Conservation (phyloP, 2,113 vertebrate genomes). For the Empidonax traillii region DNA sequence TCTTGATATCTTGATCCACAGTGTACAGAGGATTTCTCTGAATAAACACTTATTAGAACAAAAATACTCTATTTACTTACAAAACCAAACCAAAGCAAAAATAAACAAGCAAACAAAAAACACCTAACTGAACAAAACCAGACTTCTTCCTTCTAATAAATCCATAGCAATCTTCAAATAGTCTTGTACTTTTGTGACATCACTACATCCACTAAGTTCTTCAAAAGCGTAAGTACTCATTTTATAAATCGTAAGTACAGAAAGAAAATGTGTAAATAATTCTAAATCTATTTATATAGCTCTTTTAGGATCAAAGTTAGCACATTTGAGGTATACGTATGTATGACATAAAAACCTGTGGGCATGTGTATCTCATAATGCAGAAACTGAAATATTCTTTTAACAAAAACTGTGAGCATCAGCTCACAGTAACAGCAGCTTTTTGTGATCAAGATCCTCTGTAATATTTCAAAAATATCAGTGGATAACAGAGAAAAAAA, state of each 20-base stretch:
- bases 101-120: background rate
- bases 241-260: background rate
- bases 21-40: background rate
- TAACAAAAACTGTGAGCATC: background rate
- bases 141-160: background rate
- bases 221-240: background rate
- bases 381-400: background rate
- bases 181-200: background rate
- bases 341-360: background rate
- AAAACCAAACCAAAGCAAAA: background rate
- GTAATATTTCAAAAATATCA: background rate
- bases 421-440: background rate
- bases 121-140: background rate
- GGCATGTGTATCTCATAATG: background rate
- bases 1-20: background rate
- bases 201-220: background rate
- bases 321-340: background rate
- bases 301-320: background rate
- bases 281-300: background rate
- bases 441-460: background rate
- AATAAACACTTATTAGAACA: background rate
- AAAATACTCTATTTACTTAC: fast-evolving
- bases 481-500: background rate
- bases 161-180: background rate
- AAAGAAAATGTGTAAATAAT: background rate